Evolutionary conservation across 2,797 vertebrate species (phyloP).

Genomic region (Artibeus lituratus): DNA sequence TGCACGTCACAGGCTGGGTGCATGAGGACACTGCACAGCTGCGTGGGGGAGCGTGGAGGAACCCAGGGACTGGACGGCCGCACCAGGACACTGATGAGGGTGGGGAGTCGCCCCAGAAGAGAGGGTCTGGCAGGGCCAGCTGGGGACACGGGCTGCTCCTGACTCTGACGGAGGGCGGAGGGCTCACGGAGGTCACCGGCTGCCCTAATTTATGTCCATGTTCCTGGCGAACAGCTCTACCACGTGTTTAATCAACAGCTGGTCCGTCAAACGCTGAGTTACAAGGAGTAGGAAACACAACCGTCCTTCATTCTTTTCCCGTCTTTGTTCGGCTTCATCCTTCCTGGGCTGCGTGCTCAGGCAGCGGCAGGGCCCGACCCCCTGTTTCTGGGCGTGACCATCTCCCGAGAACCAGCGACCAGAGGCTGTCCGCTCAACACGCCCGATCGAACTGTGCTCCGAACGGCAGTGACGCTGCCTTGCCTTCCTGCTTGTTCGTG

Average conservation of each 20-base stretch:
- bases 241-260: background rate
- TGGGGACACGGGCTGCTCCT: rapidly evolving
- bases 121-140: no score
- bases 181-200: rapidly evolving
- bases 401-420: background rate
- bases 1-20: rapidly evolving
- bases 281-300: background rate
- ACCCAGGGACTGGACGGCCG: background rate
- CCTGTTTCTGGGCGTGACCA: background rate
- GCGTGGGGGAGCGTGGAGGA: no score
- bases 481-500: background rate
- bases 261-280: background rate
- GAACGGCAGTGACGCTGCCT: background rate
- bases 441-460: background rate
- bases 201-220: rapidly evolving
- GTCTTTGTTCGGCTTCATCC: background rate
- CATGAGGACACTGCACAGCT: no score
- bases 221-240: background rate
- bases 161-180: rapidly evolving
- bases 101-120: rapidly evolving
- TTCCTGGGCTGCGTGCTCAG: background rate
- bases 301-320: background rate
- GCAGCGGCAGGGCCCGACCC: background rate
- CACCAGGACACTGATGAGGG: background rate
- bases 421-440: background rate